Percentiles rank a stretch among this genome's conserved stretches.
Conservation (phyloP, 2,888 invertebrate species). For the Trichogramma evanescens region DNA sequence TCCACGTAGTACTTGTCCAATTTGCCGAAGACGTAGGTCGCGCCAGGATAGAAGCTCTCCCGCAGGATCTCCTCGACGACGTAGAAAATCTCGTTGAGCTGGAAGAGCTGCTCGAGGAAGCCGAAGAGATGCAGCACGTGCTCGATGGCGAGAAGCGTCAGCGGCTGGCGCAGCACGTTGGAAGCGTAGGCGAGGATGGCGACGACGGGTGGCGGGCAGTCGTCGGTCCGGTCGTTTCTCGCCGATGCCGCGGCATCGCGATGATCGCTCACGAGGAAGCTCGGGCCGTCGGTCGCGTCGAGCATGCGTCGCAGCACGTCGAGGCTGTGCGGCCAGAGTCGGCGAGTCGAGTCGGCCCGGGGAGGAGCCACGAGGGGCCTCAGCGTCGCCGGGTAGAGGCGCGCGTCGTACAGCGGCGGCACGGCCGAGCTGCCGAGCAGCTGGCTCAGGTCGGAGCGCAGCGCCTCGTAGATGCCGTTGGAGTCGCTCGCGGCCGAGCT, state of each 20-base stretch:
- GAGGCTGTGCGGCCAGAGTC: constrained; percentile 38
- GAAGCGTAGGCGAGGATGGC: constrained; percentile 31
- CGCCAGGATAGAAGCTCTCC: constrained; percentile 35
- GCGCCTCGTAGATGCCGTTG: constrained; percentile 35
- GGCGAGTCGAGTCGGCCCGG: constrained; percentile 23
- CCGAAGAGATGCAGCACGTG: constrained; percentile 33
- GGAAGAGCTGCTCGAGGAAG: constrained; percentile 36
- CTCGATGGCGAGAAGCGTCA: constrained; percentile 40
- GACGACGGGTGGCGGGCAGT: constrained; percentile 31
- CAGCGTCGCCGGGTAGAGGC: constrained; percentile 36
- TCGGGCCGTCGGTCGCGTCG: constrained; percentile 34
- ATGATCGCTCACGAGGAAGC: constrained; percentile 34
- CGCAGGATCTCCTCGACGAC: constrained; percentile 29
- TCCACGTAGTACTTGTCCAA: constrained; percentile 40
- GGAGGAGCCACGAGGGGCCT: constrained; percentile 28
- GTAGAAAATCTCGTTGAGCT: constrained; percentile 32
- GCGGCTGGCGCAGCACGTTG: constrained; percentile 37
- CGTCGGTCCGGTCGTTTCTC: constrained; percentile 16
- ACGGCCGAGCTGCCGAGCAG: constrained; percentile 32
- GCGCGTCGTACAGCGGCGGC: constrained; percentile 28
- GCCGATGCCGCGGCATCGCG: constrained; percentile 26
- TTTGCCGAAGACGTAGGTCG: constrained; percentile 38
- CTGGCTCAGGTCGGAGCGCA: constrained; percentile 29
- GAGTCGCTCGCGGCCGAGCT: constrained; percentile 27
- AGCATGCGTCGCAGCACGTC: constrained; percentile 36